Evolutionary conservation across 2,113 vertebrate species (phyloP), one percentile per base, ranked within the genome.

Genomic region (Charadrius vociferus): DNA sequence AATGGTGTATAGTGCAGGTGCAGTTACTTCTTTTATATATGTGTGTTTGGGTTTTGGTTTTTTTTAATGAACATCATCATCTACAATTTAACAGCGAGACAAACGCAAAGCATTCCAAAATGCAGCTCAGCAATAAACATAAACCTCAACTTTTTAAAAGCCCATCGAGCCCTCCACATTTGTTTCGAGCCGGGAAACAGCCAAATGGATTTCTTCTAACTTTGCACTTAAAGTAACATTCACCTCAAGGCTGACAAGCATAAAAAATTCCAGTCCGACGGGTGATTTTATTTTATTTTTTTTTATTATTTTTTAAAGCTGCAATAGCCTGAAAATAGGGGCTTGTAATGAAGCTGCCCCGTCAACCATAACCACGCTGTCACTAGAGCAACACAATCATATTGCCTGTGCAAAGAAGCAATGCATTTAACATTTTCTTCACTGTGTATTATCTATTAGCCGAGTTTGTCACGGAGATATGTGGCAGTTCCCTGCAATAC

Each of bases 271-370:
- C 93, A 93, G 67, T 52, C 49, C 0, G 59, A 74, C 47, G 50
- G 75, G 37, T 62, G 55, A 73, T 9, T 56, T 59, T 78, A 39
- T 39, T 39, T 39, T 39, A 39, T 58, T n/a, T 63, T 78, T 58
- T n/a, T 70, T 65, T 87, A 22, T 23, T 62, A 37, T 88, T 81
- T 67, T 67, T 90, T 58, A 83, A 96, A 93, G 71, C 89, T 81
- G 92, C 63, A 96, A 84, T 79, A 96, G 90, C 75, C 92, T 94
- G 68, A 96, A 97, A 96, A 94, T 82, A 94, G 91, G 93, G 71
- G 59, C 61, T 94, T 78, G 93, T 93, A 96, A 97, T 93, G 93
- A 97, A 96, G 92, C 94, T 96, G 93, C 87, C 81, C 79, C 36
- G 17, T 95, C 95, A 97, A 94, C 93, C 91, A 94, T 82, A 96